Conservation (phyloP, 2,797 vertebrate genomes). For the Kryptolebias ocellatus region DNA sequence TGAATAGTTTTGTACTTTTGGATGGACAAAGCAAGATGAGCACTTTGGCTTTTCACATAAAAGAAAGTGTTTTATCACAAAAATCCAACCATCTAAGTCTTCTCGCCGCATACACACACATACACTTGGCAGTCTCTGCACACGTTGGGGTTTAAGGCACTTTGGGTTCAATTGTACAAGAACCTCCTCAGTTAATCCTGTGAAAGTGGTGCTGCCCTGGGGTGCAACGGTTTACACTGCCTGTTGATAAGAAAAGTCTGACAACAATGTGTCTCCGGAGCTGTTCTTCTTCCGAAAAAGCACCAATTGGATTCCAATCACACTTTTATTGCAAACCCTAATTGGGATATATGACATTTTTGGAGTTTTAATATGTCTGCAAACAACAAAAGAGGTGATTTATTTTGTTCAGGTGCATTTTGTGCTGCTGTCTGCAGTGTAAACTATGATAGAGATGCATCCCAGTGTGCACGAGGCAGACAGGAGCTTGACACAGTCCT, state of each 20-base stretch:
- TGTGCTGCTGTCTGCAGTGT: not conserved
- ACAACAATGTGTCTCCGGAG: constrained; percentile 41
- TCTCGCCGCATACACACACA: no score
- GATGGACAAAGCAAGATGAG: not conserved
- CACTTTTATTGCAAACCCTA: constrained; percentile 36
- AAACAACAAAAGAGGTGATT: constrained; percentile 28
- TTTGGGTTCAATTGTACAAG: constrained; percentile 46
- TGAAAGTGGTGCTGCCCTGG: constrained; percentile 41
- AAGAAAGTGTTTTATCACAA: not conserved
- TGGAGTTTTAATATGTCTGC: constrained; percentile 10
- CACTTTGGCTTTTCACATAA: not conserved
- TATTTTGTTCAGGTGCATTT: constrained; percentile 18
- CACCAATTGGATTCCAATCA: constrained; percentile 37
- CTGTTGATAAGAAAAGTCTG: constrained; percentile 54
- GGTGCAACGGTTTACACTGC: constrained; percentile 32
- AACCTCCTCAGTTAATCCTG: constrained; percentile 53
- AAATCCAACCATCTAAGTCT: no score
- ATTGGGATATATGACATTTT: constrained; percentile 51
- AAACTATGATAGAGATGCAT: constrained; percentile 17
- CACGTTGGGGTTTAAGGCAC: constrained; percentile 28
- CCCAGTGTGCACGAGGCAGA: constrained; percentile 5
- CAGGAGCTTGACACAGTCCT: not conserved
- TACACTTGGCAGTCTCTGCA: constrained; percentile 19
- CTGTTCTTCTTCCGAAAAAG: constrained; percentile 37
- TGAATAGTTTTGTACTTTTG: not conserved